Base-by-base conservation (phyloP, 2,113 vertebrate genomes). In the Ctenodactylus gundi region DNA sequence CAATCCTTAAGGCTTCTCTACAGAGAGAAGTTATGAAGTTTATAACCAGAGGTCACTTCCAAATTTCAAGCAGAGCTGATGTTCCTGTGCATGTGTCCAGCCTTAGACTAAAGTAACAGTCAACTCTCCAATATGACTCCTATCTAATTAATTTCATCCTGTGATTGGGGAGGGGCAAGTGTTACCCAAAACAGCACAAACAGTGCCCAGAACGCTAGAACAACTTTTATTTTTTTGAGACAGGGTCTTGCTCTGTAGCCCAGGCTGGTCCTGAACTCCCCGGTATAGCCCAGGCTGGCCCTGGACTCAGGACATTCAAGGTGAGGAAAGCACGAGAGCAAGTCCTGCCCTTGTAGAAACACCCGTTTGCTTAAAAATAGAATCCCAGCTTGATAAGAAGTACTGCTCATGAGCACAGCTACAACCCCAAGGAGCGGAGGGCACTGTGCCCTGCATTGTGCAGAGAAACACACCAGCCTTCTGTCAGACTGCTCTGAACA, bases 31-130 rank as follows among this genome's bases (percentile, higher is more conserved):
- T 29, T 23, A 44, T 86, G 75, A 85, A 67, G 5, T 75, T 68
- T 34, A 67, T 31, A 86, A 90, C 65, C 64, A 91, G 93, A 97
- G 93, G 91, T 95, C 78, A 93, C 46, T 75, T 84, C 34, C 81
- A 91, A 90, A 96, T 93, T 94, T 95, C 60, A 64, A 97, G 49
- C 36, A 86, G 15, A 87, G 34, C 44, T 44, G 44, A 25, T 9
- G 23, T 20, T 85, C 76, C 65, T 73, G 23, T 4, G 4, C 20
- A 67, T 44, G 64, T 31, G 3, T 57, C 36, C 39, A 12, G n/a
- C 23, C 36, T 81, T 53, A 82, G 29, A 88, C 13, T 80, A 64
- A 60, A 39, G 53, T 29, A 77, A 89, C 25, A 67, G 34, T 39
- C 23, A 39, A 82, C 81, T 75, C 29, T 72, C 84, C 12, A 55